Percentiles rank a stretch among this genome's conserved stretches.
These are phyloP conservation scores for Actinia equina DNA, from an alignment of 64 coral and sea anemone genomes.

Conservation along the genomic window DNA sequence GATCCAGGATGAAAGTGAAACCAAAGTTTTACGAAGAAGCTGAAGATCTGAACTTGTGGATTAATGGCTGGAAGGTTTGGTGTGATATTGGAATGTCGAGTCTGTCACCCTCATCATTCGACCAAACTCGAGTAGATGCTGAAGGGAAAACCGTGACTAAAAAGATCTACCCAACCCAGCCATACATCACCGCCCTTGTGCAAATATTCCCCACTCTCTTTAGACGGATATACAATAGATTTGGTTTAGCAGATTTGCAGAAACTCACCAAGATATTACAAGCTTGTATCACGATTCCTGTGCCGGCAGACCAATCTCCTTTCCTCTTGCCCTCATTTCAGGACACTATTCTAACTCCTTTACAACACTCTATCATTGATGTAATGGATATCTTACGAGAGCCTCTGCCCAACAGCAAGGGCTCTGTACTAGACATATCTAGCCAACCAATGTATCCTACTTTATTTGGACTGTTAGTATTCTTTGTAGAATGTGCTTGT, in stretches of 20 bases:
- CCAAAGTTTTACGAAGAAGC: constrained; percentile 94
- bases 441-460: constrained; percentile 98
- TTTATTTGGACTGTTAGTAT: constrained; percentile 63
- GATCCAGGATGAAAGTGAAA: constrained; percentile 73
- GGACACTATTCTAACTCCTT: constrained; percentile 69
- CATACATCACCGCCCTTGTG: constrained; percentile 75
- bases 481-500: constrained; percentile 70
- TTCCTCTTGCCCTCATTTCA: constrained; percentile 87
- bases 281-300: constrained; percentile 64
- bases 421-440: constrained; percentile 71
- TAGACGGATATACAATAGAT: constrained; percentile 84
- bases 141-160: constrained; percentile 65
- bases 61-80: constrained; percentile 91
- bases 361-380: constrained; percentile 84
- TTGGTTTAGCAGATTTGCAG: constrained; percentile 94
- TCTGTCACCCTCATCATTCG: constrained; percentile 29
- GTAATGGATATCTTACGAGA: constrained; percentile 81
- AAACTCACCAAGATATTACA: constrained; percentile 81
- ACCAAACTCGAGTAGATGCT: constrained; percentile 66
- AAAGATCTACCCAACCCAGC: constrained; percentile 66
- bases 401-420: constrained; percentile 50
- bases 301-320: constrained; percentile 73
- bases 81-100: constrained; percentile 81
- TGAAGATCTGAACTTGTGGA: constrained; percentile 92
- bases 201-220: constrained; percentile 89